These are phyloP conservation scores for Cryptoblepharus egeriae DNA, from an alignment of 2,797 vertebrate genomes.

Conservation along the genomic window DNA sequence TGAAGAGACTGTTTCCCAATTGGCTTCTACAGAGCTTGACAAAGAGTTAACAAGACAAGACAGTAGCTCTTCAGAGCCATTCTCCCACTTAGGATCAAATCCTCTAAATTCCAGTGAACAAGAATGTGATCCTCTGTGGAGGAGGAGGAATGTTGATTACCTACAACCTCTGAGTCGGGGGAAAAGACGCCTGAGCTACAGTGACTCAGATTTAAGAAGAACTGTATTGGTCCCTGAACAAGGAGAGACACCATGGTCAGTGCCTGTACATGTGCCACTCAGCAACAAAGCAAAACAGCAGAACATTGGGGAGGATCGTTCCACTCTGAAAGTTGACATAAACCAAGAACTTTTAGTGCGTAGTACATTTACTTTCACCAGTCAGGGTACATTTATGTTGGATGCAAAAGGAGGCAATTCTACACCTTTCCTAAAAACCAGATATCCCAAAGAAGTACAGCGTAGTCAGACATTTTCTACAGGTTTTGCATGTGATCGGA, in stretches of 20 bases:
- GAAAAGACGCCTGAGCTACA: slow-evolving; percentile 87
- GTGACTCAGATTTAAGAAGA: slow-evolving; percentile 88
- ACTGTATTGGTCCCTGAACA: slow-evolving; percentile 75
- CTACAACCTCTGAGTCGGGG: slow-evolving; percentile 75
- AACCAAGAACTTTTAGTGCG: slow-evolving; percentile 70
- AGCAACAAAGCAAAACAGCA: slow-evolving; percentile 70
- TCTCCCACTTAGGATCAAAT: slow-evolving; percentile 59
- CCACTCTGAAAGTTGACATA: slow-evolving; percentile 56
- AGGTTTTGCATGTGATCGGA: slow-evolving; percentile 68
- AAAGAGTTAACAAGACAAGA: slow-evolving; percentile 85
- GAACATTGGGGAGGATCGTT: slow-evolving; percentile 61
- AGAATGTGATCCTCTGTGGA: slow-evolving; percentile 85
- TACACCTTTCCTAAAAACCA: slow-evolving; percentile 67
- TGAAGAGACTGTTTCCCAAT: slow-evolving; percentile 90
- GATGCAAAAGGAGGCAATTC: slow-evolving; percentile 61
- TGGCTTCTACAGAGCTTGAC: slow-evolving; percentile 84
- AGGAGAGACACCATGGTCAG: slow-evolving; percentile 76
- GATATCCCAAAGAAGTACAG: slow-evolving; percentile 74
- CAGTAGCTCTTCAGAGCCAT: slow-evolving; percentile 73
- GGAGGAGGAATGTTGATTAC: slow-evolving; percentile 73
- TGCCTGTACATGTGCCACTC: slow-evolving; percentile 67
- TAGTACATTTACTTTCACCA: slow-evolving; percentile 82
- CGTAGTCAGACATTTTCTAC: slow-evolving; percentile 83
- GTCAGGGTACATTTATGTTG: slow-evolving; percentile 71
- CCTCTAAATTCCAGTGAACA: slow-evolving; percentile 76